Base-by-base conservation (phyloP, 2,113 vertebrate species). In the Thomomys bottae region DNA sequence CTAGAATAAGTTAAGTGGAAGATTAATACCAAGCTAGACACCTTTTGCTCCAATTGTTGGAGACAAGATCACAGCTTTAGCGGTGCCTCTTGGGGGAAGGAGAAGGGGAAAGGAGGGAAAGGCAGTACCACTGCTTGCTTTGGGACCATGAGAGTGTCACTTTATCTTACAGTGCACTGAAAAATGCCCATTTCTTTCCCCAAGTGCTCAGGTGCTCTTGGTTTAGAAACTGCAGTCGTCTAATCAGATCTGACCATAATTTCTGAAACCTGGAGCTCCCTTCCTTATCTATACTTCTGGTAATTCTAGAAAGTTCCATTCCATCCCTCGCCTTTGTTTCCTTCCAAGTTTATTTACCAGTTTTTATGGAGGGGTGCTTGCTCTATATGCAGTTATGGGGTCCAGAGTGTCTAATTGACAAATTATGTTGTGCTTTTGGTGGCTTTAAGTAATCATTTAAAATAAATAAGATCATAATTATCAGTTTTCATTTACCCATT, bases 381-480 rank as follows among this genome's bases (percentile, higher is more conserved):
- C 94, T 95, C 77, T 97, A 0, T 26, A 70, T 94, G 94, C 96
- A 90, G 94, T 82, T 91, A 75, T 38, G 72, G 93, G 84, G 97
- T 96, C 97, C 96, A 85, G 96, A 96, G 93, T 89, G 82, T 97
- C 96, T 98, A 97, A 97, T 96, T 98, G 97, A 97, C 97, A 97
- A 97, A 97, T 97, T 98, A 96, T n/a, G 97, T 96, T 96, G 94
- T 2, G 71, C 95, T 97, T 97, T 97, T 97, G 97, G 95, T 96
- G 94, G 97, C 96, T 98, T 97, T 97, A 98, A 97, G 97, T 96
- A 97, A 97, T 97, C 97, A 97, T 97, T 98, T 98, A 97, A 98
- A 98, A 98, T 98, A 98, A 98, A 98, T 98, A 98, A 98, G 97
- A 97, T 97, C 97, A 98, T 98, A 98, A 98, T 98, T 97, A 98